Evolutionary conservation across 2,888 invertebrate species (phyloP).

Genomic region (Rhamnusium bicolor): DNA sequence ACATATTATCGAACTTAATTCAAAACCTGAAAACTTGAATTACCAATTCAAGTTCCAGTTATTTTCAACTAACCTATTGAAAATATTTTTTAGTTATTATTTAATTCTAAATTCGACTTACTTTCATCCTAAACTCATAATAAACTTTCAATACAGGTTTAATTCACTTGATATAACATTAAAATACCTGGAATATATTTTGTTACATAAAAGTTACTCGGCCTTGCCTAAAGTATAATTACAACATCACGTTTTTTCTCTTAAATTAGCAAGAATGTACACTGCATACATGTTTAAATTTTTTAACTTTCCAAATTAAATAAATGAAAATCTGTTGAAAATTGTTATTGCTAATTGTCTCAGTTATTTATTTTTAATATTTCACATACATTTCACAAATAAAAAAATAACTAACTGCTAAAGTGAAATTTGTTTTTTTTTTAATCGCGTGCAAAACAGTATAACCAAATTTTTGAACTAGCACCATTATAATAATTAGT

Average conservation of each 20-base stretch:
- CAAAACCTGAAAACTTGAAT: background rate
- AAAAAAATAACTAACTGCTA: background rate
- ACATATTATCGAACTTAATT: background rate
- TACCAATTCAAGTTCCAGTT: background rate
- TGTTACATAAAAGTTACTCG: constrained; percentile 40
- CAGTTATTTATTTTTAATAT: background rate
- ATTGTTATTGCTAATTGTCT: background rate
- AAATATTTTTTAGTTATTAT: constrained; percentile 3
- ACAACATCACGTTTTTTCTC: constrained; percentile 24
- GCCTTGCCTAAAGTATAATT: constrained; percentile 40
- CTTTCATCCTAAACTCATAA: constrained; percentile 21
- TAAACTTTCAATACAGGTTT: constrained; percentile 29
- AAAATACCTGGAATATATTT: constrained; percentile 33
- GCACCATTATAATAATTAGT: background rate
- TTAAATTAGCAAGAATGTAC: constrained; percentile 5
- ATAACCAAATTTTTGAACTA: background rate
- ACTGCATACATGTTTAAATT: constrained; percentile 1
- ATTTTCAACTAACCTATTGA: background rate
- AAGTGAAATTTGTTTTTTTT: background rate
- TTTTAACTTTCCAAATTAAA: constrained; percentile 26
- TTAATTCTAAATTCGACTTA: constrained; percentile 17
- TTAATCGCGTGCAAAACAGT: background rate
- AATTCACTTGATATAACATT: constrained; percentile 23
- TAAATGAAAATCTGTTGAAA: constrained; percentile 2
- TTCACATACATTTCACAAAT: background rate